Percentiles rank a stretch among this genome's conserved stretches.
Evolutionary conservation across 2,888 invertebrate species (phyloP).

Genomic region (Heteromyza rotundicornis): DNA sequence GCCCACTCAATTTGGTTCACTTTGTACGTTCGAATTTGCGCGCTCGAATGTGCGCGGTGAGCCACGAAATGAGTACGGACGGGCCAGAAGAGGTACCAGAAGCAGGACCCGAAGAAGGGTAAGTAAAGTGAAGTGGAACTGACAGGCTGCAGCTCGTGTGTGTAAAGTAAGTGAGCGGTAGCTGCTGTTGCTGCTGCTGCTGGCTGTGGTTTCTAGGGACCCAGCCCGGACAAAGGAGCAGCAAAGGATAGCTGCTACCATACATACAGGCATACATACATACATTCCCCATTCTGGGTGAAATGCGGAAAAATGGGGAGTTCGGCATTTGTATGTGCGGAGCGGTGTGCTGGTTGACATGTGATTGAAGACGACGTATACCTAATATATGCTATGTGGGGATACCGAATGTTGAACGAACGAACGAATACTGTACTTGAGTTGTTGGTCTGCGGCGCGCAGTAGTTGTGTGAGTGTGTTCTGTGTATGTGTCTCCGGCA

Average conservation of each 20-base stretch:
- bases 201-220: constrained; percentile 45
- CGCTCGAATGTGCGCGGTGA: constrained; percentile 38
- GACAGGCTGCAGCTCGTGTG: constrained; percentile 37
- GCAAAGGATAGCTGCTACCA: too few relatives aligned
- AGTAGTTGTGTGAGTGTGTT: too few relatives aligned
- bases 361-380: constrained; percentile 48
- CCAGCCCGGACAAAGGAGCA: constrained; percentile 53
- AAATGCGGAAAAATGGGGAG: background rate
- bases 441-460: too few relatives aligned
- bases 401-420: too few relatives aligned
- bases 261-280: too few relatives aligned
- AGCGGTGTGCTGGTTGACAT: constrained; percentile 43
- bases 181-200: too few relatives aligned
- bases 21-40: constrained; percentile 41
- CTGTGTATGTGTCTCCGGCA: too few relatives aligned
- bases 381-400: too few relatives aligned
- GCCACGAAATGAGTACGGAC: constrained; percentile 34
- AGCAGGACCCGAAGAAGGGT: too few relatives aligned
- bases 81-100: too few relatives aligned
- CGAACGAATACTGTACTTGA: too few relatives aligned
- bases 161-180: constrained; percentile 26
- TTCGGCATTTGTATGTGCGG: background rate
- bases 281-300: constrained; percentile 4
- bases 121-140: constrained; percentile 49
- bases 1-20: constrained; percentile 57